Evolutionary conservation across 2,888 invertebrate species (phyloP).

Genomic region (Chromoteleia sp.): DNA sequence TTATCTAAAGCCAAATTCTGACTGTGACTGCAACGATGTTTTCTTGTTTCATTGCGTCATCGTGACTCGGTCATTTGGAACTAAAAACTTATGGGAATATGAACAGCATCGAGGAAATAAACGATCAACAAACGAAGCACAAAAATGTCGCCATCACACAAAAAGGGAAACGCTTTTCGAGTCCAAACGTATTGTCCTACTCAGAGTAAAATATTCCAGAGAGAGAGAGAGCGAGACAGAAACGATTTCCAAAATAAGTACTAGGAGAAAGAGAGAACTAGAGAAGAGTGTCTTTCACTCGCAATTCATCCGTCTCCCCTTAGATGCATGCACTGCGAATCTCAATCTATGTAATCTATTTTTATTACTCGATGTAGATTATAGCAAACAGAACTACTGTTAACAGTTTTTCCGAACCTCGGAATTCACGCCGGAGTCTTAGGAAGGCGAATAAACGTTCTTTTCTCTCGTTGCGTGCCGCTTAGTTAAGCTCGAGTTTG

Average conservation of each 20-base stretch:
- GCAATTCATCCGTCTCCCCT: constrained; percentile 72
- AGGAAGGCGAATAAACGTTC: constrained; percentile 38
- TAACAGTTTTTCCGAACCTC: constrained; percentile 63
- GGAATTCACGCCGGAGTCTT: constrained; percentile 67
- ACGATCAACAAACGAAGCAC: constrained; percentile 51
- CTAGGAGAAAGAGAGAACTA: constrained; percentile 44
- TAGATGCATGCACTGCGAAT: constrained; percentile 83
- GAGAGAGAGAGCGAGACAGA: constrained; percentile 31
- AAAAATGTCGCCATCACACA: constrained; percentile 44
- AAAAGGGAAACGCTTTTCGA: constrained; percentile 48
- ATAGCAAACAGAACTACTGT: constrained; percentile 61
- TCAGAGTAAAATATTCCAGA: constrained; percentile 43
- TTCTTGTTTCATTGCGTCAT: constrained; percentile 29
- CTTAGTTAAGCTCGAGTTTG: constrained; percentile 44
- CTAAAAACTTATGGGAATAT: constrained; percentile 20
- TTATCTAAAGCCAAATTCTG: constrained; percentile 18
- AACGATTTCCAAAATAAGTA: constrained; percentile 22
- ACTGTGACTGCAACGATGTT: constrained; percentile 17
- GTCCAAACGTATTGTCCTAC: constrained; percentile 52
- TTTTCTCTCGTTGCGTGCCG: constrained; percentile 40
- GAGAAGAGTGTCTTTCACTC: constrained; percentile 50
- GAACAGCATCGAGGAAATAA: constrained; percentile 38
- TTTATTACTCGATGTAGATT: constrained; percentile 82
- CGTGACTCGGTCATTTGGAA: constrained; percentile 19
- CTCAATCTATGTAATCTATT: constrained; percentile 84